Base-by-base conservation (phyloP, 37 sponge, comb jelly and placozoan genomes). In the Cladorhizidae sp. region DNA sequence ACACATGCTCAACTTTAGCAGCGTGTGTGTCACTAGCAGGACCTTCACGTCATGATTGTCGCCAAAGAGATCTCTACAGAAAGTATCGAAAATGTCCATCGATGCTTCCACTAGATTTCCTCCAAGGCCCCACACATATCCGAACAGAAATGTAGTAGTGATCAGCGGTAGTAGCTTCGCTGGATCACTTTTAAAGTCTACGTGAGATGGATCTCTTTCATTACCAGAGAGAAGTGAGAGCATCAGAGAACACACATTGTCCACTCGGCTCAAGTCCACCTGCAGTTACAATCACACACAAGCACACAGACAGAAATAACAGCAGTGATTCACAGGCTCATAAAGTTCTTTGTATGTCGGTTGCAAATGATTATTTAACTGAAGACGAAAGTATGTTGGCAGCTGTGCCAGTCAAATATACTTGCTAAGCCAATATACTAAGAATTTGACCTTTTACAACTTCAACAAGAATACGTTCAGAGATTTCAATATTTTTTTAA, bases 31-130 rank as follows among this genome's bases (percentile, higher is more conserved):
- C 5, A 7, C n/a, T n/a, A n/a, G n/a, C n/a, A n/a, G 33, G 64
- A 97, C 90, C 86, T 93, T 93, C 45, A 93, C 89, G 75, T 98
- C 96, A 18, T 88, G 92, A 21, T 65, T 82, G 37, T 98, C 99
- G 52, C 80, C 36, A 72, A 98, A 93, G 26, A 91, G 63, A 37
- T 98, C 99, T 59, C 97, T 83, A 58, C 82, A 76, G 68, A 93
- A 96, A 40, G 85, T 81, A 40, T 98, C 99, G 81, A 95, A 98
- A 40, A 70, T 64, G 41, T 98, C 99, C 83, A 93, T 91, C n/a
- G 85, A 93, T 38, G 80, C 76, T 72, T 95, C 90, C 17, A 86
- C 75, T 33, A 98, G 77, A 85, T 98, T 98, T 1, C 99, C 99
- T 21, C 96, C 96, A 9, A 98, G 23, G 36, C 89, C 57, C 99